Percentiles rank a stretch among this genome's conserved stretches.
Conservation (phyloP, 2,888 invertebrate species). For the Sinotaia quadrata region DNA sequence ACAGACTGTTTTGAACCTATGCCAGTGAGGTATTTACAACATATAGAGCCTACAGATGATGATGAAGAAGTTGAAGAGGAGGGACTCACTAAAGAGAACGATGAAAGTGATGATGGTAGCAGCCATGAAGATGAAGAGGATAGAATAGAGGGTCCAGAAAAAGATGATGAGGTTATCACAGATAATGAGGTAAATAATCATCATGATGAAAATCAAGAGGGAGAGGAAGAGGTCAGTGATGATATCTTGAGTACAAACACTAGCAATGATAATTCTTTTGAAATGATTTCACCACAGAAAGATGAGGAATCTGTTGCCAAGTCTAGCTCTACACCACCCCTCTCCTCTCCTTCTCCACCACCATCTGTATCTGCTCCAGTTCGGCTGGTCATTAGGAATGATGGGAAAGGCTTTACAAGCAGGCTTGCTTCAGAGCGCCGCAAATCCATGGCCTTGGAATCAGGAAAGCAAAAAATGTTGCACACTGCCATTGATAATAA, state of each 20-base stretch:
- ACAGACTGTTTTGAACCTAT: slow-evolving; percentile 53
- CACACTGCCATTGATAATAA: too few relatives aligned
- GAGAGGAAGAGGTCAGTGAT: slow-evolving; percentile 32
- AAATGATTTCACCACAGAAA: background rate
- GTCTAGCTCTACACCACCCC: background rate
- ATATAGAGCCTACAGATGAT: slow-evolving; percentile 24
- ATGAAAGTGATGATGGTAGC: background rate
- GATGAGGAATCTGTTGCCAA: background rate
- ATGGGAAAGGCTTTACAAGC: slow-evolving; percentile 55
- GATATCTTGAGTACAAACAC: slow-evolving; percentile 9
- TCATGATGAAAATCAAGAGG: background rate
- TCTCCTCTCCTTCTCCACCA: slow-evolving; percentile 8
- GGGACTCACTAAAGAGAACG: background rate
- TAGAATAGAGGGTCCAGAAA: background rate
- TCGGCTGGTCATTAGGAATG: slow-evolving; percentile 53
- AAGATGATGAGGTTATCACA: slow-evolving; percentile 3
- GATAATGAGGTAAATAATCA: background rate
- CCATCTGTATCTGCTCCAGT: slow-evolving; percentile 32
- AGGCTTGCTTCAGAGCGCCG: slow-evolving; percentile 25
- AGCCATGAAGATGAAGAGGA: background rate
- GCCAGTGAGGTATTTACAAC: slow-evolving; percentile 49
- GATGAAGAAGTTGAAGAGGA: slow-evolving; percentile 33
- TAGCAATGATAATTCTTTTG: slow-evolving; percentile 18
- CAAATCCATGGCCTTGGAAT: background rate
- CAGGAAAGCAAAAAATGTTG: background rate